Conservation (phyloP, 2,888 invertebrate species). For the Meiosimyza platycephala region DNA sequence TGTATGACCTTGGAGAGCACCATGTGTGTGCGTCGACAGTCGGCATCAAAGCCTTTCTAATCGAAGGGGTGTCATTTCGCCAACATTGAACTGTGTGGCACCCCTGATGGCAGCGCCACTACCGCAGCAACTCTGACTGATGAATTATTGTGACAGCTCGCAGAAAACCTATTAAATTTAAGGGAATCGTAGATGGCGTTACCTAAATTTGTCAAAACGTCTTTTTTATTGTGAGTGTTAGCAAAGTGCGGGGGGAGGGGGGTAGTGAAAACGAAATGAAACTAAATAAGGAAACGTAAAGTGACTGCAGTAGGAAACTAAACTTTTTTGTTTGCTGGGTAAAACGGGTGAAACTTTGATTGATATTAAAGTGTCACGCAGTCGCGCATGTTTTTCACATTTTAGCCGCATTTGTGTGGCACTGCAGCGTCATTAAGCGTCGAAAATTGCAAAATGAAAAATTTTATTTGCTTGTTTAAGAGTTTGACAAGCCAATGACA, state of each 20-base stretch:
- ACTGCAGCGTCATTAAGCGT: constrained; percentile 6
- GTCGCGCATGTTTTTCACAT: constrained; percentile 63
- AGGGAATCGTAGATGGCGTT: constrained; percentile 58
- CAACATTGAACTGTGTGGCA: not conserved
- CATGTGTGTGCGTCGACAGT: not conserved
- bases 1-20: constrained; percentile 15
- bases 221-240: constrained; percentile 47
- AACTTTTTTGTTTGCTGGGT: not conserved
- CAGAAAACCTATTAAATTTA: constrained; percentile 60
- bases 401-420: constrained; percentile 14
- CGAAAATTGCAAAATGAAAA: constrained; percentile 32
- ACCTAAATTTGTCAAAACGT: constrained; percentile 64
- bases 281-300: not conserved
- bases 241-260: not conserved
- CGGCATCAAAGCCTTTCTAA: constrained; percentile 11
- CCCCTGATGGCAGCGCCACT: constrained; percentile 11
- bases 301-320: constrained; percentile 15
- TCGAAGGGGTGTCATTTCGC: constrained; percentile 38
- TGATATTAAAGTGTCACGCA: constrained; percentile 64
- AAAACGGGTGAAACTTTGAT: constrained; percentile 62
- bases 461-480: constrained; percentile 51
- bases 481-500: constrained; percentile 61
- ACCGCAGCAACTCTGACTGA: constrained; percentile 52
- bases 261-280: constrained; percentile 1
- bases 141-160: constrained; percentile 62